phyloP scores from a whole-genome alignment of 2,888 invertebrate species.

The Disparrhopalites patrizii region DNA sequence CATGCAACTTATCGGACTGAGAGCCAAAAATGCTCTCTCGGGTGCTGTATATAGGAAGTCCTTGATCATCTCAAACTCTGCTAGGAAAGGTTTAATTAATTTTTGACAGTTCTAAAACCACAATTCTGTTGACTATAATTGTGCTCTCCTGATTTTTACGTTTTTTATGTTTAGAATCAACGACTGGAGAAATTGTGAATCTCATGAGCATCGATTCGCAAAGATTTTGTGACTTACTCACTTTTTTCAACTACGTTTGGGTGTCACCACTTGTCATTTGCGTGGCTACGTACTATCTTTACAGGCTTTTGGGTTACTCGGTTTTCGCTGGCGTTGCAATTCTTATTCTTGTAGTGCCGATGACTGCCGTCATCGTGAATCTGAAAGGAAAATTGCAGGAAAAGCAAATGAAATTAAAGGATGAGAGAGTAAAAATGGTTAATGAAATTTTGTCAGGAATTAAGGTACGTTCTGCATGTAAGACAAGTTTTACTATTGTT shows the following conservation, averaged over 20 bases:
- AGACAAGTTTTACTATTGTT: not conserved
- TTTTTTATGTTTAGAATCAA: constrained; percentile 56
- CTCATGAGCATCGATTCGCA: constrained; percentile 90
- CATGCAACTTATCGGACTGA: constrained; percentile 58
- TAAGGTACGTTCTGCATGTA: constrained; percentile 50
- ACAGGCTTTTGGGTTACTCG: constrained; percentile 53
- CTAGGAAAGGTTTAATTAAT: constrained; percentile 39
- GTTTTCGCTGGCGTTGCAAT: constrained; percentile 67
- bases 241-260: constrained; percentile 55
- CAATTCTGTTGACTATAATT: too few species aligned
- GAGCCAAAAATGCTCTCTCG: constrained; percentile 57
- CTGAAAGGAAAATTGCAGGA: constrained; percentile 58
- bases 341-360: constrained; percentile 66
- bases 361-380: constrained; percentile 54
- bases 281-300: constrained; percentile 57
- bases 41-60: constrained; percentile 58
- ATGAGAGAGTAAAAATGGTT: constrained; percentile 58
- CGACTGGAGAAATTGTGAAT: constrained; percentile 88
- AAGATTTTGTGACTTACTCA: constrained; percentile 58
- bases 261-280: constrained; percentile 57
- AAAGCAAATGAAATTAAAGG: constrained; percentile 58
- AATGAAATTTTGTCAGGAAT: constrained; percentile 57
- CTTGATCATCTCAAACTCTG: constrained; percentile 37
- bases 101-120: too few species aligned
- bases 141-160: not conserved